These are phyloP conservation scores for Pollenia griseotomentosa DNA, from an alignment of 2,888 invertebrate genomes.

Conservation along the genomic window DNA sequence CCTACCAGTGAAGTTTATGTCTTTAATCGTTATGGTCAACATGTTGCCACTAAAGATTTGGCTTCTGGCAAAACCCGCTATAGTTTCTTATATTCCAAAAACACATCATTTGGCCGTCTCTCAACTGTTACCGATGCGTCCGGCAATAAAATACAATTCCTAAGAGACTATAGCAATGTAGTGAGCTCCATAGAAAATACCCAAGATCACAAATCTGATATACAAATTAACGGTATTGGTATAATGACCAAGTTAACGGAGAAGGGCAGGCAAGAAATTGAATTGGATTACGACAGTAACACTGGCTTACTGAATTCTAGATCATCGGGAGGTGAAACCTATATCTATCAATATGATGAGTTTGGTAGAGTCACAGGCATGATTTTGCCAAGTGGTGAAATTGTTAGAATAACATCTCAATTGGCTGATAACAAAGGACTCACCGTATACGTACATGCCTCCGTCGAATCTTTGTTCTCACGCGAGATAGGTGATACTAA, in stretches of 20 bases:
- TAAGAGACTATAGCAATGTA: constrained; percentile 95
- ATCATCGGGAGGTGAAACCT: constrained; percentile 93
- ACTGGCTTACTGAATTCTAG: constrained; percentile 94
- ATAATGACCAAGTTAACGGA: constrained; percentile 94
- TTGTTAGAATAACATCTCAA: constrained; percentile 91
- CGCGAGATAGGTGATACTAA: constrained; percentile 85
- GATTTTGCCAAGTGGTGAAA: constrained; percentile 96
- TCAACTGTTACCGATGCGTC: constrained; percentile 97
- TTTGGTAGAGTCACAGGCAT: constrained; percentile 94
- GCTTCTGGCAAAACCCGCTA: constrained; percentile 97
- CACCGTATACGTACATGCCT: constrained; percentile 89
- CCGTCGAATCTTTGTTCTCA: constrained; percentile 86
- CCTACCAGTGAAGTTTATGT: constrained; percentile 97
- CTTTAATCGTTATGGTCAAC: constrained; percentile 97
- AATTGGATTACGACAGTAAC: constrained; percentile 95
- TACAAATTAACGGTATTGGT: constrained; percentile 96
- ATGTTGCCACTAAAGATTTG: constrained; percentile 96
- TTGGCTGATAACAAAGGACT: constrained; percentile 91
- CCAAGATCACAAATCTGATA: constrained; percentile 95
- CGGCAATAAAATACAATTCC: constrained; percentile 95
- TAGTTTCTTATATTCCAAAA: constrained; percentile 98
- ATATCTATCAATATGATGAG: constrained; percentile 95
- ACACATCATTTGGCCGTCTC: constrained; percentile 96
- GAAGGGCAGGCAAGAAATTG: constrained; percentile 94
- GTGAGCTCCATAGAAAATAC: constrained; percentile 97